Evolutionary conservation across 2,888 invertebrate genomes (phyloP).

Genomic region (Adineta ricciae): DNA sequence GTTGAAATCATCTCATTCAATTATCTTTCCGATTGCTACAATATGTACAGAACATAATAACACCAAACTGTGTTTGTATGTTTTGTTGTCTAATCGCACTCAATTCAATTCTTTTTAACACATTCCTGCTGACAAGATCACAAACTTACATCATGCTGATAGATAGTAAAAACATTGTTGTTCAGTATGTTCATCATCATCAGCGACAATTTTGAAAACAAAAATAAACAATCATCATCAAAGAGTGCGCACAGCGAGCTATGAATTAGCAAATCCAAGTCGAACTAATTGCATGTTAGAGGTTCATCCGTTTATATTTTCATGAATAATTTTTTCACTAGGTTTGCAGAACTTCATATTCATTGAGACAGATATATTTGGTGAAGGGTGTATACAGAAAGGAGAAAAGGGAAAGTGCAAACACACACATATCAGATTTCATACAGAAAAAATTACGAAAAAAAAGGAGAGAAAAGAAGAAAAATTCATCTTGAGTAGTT

Average conservation of each 20-base stretch:
- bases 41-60: neutral
- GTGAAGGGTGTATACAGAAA: neutral
- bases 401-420: neutral
- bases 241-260: neutral
- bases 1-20: neutral
- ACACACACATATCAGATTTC: conserved; percentile 2
- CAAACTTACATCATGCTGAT: neutral
- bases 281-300: neutral
- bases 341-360: neutral
- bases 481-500: neutral
- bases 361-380: neutral
- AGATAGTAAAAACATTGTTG: neutral
- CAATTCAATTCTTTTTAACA: neutral
- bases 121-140: conserved; percentile 9
- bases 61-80: neutral
- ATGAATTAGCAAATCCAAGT: neutral
- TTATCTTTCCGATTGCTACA: neutral
- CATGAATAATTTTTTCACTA: too few relatives aligned
- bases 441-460: conserved; percentile 2
- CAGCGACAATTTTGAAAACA: neutral
- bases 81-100: neutral
- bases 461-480: neutral
- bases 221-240: neutral
- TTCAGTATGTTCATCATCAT: neutral
- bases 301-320: too few relatives aligned